phyloP scores from a whole-genome alignment of 2,888 invertebrate species.

The Frankliniella intonsa region DNA sequence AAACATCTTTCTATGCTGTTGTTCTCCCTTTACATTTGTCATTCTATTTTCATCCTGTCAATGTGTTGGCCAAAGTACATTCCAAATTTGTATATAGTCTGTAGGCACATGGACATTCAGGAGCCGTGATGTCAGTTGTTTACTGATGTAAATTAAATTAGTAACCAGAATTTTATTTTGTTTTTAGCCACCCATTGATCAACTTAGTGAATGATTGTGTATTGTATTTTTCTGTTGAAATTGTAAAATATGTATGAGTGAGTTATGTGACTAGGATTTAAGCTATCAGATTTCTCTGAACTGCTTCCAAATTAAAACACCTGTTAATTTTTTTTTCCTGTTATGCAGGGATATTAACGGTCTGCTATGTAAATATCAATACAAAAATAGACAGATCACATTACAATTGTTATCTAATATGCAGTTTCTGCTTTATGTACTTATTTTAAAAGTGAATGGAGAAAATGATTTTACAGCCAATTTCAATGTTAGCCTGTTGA shows the following conservation, averaged over 20 bases:
- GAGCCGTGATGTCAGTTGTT: background rate
- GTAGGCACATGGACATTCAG: background rate
- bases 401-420: background rate
- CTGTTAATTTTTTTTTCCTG: background rate
- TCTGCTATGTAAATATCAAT: background rate
- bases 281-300: background rate
- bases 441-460: too few species aligned
- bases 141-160: background rate
- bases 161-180: background rate
- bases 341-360: background rate
- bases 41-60: background rate
- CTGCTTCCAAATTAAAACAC: background rate
- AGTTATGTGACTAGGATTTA: background rate
- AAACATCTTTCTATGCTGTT: background rate
- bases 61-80: background rate
- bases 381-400: background rate
- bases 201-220: background rate
- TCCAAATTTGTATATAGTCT: slow-evolving; percentile 25
- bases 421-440: too few species aligned
- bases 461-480: too few species aligned
- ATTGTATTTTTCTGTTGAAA: background rate
- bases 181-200: background rate
- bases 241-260: background rate
- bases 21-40: background rate
- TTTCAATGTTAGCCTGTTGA: too few species aligned